These are phyloP conservation scores for Flexamia atlantica DNA, from an alignment of 2,888 invertebrate species.

Conservation along the genomic window DNA sequence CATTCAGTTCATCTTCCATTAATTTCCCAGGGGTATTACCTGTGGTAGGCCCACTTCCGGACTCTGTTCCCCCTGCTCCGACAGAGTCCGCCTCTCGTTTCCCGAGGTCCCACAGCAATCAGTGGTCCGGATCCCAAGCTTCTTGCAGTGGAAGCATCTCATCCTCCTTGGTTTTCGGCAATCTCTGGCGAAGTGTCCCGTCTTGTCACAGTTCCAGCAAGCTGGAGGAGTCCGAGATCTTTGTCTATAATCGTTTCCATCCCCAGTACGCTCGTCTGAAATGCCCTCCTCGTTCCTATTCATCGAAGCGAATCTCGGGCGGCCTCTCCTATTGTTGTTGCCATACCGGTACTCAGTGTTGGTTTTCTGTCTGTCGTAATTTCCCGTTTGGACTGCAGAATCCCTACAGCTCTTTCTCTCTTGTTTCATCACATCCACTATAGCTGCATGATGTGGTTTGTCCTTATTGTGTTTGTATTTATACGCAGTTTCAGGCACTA, in stretches of 20 bases:
- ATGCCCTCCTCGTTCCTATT: not conserved
- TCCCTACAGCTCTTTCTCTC: not conserved
- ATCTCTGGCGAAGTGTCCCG: too few species aligned
- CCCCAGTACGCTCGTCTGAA: too few species aligned
- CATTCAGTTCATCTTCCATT: too few species aligned
- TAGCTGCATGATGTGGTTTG: not conserved
- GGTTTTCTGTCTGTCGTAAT: not conserved
- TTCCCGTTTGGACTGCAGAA: not conserved
- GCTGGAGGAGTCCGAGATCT: too few species aligned
- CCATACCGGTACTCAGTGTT: not conserved
- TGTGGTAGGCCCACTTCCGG: too few species aligned
- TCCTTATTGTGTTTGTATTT: not conserved
- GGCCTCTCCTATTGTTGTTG: not conserved
- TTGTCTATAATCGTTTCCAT: not conserved
- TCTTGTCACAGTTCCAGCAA: not conserved
- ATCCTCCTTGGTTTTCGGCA: too few species aligned
- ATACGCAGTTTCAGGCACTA: conserved; percentile 1
- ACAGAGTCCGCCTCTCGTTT: too few species aligned
- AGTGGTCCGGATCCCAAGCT: too few species aligned
- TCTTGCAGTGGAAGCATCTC: too few species aligned
- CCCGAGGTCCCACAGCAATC: too few species aligned
- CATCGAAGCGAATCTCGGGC: not conserved
- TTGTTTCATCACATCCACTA: not conserved
- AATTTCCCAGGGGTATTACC: too few species aligned
- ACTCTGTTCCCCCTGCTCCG: too few species aligned